Evolutionary conservation across 2,888 invertebrate genomes (phyloP).

Genomic region (Lymantria monacha): DNA sequence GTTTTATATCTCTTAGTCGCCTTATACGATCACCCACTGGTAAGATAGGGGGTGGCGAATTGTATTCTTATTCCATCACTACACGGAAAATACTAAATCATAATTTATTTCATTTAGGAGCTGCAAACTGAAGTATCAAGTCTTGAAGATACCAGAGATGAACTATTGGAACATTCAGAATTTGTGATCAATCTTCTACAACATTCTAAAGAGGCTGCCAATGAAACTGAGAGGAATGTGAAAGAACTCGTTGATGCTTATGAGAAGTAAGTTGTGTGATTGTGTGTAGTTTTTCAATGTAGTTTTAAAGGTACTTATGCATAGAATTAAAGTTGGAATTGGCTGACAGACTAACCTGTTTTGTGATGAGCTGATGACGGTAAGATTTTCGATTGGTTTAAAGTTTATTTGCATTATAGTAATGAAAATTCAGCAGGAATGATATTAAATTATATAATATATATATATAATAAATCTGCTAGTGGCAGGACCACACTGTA

Average conservation of each 20-base stretch:
- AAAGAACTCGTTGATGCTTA: constrained; percentile 86
- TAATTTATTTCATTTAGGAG: constrained; percentile 80
- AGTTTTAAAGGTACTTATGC: neutral
- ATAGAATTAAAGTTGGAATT: neutral
- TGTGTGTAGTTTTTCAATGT: constrained; percentile 13
- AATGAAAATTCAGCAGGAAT: too few relatives aligned
- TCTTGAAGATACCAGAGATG: constrained; percentile 85
- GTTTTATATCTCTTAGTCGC: too few relatives aligned
- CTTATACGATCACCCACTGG: too few relatives aligned
- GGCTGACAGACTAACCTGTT: neutral
- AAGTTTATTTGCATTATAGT: constrained; percentile 9
- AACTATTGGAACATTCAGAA: constrained; percentile 86
- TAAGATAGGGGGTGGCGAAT: too few relatives aligned
- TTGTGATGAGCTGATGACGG: neutral
- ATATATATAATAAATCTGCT: too few relatives aligned
- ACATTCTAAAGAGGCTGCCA: constrained; percentile 85
- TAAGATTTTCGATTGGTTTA: neutral
- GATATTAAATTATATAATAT: too few relatives aligned
- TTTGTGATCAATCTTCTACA: constrained; percentile 87
- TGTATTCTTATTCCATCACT: too few relatives aligned
- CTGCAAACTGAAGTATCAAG: constrained; percentile 87
- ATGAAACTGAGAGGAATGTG: constrained; percentile 86
- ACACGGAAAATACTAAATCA: too few relatives aligned
- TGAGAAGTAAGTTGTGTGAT: constrained; percentile 75
- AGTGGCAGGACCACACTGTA: too few relatives aligned